Evolutionary conservation across 1,140 invertebrate genomes (phyloP).

Genomic region (Drosophila ficusphila): DNA sequence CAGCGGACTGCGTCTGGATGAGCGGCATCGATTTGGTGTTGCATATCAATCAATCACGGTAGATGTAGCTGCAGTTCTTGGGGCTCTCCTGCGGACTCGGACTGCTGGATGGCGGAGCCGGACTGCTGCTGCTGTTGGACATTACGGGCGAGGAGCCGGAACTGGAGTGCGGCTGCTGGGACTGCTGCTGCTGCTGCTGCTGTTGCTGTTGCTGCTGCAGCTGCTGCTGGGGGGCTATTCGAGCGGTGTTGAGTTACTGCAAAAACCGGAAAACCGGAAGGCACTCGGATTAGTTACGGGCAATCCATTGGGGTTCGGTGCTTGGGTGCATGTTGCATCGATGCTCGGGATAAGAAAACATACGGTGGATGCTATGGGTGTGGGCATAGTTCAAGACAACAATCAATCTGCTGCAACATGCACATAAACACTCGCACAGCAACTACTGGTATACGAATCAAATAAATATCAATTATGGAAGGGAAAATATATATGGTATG

Average conservation of each 20-base stretch:
- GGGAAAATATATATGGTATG: conserved; percentile 6
- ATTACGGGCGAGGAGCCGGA: conserved; percentile 84
- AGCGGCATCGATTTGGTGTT: conserved; percentile 84
- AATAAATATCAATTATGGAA: conserved; percentile 8
- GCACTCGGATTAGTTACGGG: conserved; percentile 8
- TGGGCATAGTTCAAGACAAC: conserved; percentile 38
- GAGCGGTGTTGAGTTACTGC: conserved; percentile 84
- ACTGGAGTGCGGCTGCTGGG: conserved; percentile 74
- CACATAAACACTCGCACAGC: conserved; percentile 35
- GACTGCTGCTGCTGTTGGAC: conserved; percentile 84
- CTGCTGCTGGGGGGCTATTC: conserved; percentile 80
- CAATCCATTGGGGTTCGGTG: conserved; percentile 40
- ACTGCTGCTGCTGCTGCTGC: conserved; percentile 53
- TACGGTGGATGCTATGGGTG: conserved; percentile 1
- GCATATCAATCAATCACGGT: conserved; percentile 84
- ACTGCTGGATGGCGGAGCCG: conserved; percentile 84
- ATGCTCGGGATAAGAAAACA: conserved; percentile 7
- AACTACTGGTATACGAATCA: conserved; percentile 28
- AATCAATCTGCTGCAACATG: conserved; percentile 62
- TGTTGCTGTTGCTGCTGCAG: conserved; percentile 65
- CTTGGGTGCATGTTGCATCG: conserved; percentile 50
- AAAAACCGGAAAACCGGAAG: conserved; percentile 35
- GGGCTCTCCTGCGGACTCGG: conserved; percentile 84
- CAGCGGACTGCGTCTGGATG: conserved; percentile 68
- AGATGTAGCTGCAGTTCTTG: conserved; percentile 84